Percentiles rank a stretch among this genome's conserved stretches.
phyloP scores from a whole-genome alignment of 2,888 invertebrate species.

The Cheilosia grossa region DNA sequence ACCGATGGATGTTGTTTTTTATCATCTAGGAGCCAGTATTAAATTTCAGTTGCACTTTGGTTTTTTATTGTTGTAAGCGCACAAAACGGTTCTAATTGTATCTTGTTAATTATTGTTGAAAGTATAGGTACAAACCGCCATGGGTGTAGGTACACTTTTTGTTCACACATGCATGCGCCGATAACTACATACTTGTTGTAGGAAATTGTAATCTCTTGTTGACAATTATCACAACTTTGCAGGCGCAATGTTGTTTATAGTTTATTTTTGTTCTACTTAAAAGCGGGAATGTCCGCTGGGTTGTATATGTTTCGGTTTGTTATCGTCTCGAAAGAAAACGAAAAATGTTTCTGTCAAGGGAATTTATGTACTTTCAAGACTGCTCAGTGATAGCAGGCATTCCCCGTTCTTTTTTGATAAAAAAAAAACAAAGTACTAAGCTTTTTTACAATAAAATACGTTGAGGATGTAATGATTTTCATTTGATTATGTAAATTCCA shows the following conservation, averaged over 20 bases:
- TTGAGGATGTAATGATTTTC: neutral
- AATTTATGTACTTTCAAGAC: constrained; percentile 18
- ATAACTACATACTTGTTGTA: neutral
- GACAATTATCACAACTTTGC: constrained; percentile 42
- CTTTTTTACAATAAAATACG: neutral
- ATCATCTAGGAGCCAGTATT: neutral
- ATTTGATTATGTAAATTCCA: neutral
- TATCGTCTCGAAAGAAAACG: constrained; percentile 14
- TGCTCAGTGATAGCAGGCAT: constrained; percentile 1
- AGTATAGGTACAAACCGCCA: neutral
- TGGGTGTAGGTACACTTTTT: constrained; percentile 26
- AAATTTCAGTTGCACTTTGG: neutral
- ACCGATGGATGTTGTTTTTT: neutral
- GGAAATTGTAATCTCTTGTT: constrained; percentile 57
- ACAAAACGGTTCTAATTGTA: constrained; percentile 18
- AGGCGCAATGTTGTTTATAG: neutral
- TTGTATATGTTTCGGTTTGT: constrained; percentile 13
- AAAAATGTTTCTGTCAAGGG: constrained; percentile 11
- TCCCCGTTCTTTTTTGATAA: neutral
- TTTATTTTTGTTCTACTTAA: constrained; percentile 10
- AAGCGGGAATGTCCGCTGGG: constrained; percentile 25
- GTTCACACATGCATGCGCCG: constrained; percentile 20
- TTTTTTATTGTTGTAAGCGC: neutral
- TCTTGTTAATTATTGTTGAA: constrained; percentile 22
- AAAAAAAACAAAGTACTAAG: neutral